Evolutionary conservation across 1,140 invertebrate genomes (phyloP), one percentile per base, ranked within the genome.

Genomic region (Drosophila chauvacae): DNA sequence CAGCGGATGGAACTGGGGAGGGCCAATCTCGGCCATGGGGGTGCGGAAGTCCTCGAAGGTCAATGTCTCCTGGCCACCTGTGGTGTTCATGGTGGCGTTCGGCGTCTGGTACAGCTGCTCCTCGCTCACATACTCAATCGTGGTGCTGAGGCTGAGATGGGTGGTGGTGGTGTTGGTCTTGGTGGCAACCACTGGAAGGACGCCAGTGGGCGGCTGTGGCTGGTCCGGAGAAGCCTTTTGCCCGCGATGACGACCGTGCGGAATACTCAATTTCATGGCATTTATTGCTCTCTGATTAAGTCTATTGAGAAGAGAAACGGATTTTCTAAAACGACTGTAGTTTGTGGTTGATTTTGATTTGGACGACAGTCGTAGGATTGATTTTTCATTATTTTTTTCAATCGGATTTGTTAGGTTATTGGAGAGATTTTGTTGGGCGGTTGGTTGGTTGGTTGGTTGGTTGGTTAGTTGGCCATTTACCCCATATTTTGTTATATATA

Each of bases 251-350:
- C 81, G 76, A 57, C 81, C 20, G 20, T 81, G 60, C 23, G 91
- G 86, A 76, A 92, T 92, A 87, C 80, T 91, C 56, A 92, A 77
- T 88, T 91, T 91, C 84, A 92, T 92, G 55, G 81, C 84, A 72
- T 91, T 92, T 74, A 91, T 79, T 75, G 91, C 84, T 87, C 77
- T 92, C 63, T 91, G 90, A 92, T 92, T 92, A 58, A 92, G 84
- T 91, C 86, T 92, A 90, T 91, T 92, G 69, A 92, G 90, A 81
- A 92, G 90, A 91, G 91, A 92, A 92, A 91, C 80, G 83, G 91
- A 91, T 92, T 92, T 92, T 88, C 90, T 91, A 88, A 92, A 92
- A 70, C 91, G 88, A 78, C 91, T 90, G 56, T 91, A 62, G 75
- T 68, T 81, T 73, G 33, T 77, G 69, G 44, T 72, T 55, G 50